Evolutionary conservation across 2,797 vertebrate species (phyloP), one percentile per base, ranked within the genome.

Genomic region (Echiichthys vipera): DNA sequence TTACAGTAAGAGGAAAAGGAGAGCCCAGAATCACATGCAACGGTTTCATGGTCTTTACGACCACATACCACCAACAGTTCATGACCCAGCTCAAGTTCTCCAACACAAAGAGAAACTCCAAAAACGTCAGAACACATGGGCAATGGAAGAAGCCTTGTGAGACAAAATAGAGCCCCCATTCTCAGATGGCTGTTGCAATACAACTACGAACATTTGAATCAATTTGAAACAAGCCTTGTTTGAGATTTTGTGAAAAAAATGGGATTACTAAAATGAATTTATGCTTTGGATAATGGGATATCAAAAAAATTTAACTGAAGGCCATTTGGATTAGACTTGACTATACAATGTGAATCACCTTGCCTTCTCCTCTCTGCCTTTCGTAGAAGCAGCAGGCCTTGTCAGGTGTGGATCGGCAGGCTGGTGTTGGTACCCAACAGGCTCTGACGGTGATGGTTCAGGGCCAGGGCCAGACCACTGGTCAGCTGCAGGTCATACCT

Each of bases 371-470:
- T 15, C n/a, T 27, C 46, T 39, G 11, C 12, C 27, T 46, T 13
- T 46, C 5, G 18, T 77, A 94, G 93, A 94, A 95, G 89, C 93
- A 92, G 85, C 93, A 93, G 82, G 76, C 84, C 4, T 83, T 64
- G 4, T 71, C 90, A 7, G 80, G 85, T 59, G 88, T 91, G 53
- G 92, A 94, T 45, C 90, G 89, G 40, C 93, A 87, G 78, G 70
- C 92, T 6, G 82, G 86, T 39, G 81, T 86, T 7, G 81, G 87
- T 20, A 54, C 84, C 53, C 86, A 88, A 2, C 97, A 98, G 91
- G 95, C 97, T 68, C 91, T 99, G 85, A 98, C 97, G 0, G 97
- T 99, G 68, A 97, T 98, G 91, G 96, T 99, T 89, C 98, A 99
- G 91, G 97, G 98, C 39, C 98, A 99, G 91, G 97, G 98, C 50